Conservation (phyloP, 2,113 vertebrate genomes). For the Neodontobutis hainanensis region DNA sequence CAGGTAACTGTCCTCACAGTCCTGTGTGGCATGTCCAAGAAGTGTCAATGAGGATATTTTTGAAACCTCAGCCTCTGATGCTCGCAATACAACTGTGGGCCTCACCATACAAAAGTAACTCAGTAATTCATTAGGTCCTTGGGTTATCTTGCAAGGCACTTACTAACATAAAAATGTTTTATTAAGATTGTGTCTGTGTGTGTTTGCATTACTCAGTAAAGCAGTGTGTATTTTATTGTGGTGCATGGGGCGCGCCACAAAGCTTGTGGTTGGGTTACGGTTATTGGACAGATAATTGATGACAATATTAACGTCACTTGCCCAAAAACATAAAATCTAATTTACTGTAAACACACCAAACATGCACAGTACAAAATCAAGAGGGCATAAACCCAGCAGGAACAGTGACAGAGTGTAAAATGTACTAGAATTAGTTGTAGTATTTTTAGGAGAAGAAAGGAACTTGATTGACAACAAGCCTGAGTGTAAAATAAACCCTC, state of each 20-base stretch:
- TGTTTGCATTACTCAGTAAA: neutral
- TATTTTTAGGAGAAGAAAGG: constrained; percentile 2
- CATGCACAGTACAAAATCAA: constrained; percentile 20
- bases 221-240: neutral
- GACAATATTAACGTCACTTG: constrained; percentile 21
- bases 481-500: constrained; percentile 26
- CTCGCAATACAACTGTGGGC: too few relatives aligned
- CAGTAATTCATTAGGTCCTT: too few relatives aligned
- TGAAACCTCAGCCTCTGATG: too few relatives aligned
- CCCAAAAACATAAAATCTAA: constrained; percentile 6
- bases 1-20: constrained; percentile 20
- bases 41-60: constrained; percentile 16
- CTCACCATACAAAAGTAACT: too few relatives aligned
- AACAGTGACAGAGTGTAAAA: neutral
- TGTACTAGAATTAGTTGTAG: neutral
- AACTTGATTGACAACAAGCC: constrained; percentile 41
- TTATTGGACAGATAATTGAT: constrained; percentile 51
- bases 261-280: constrained; percentile 18
- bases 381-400: constrained; percentile 11
- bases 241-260: neutral
- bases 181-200: neutral
- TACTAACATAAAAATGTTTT: neutral
- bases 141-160: too few relatives aligned
- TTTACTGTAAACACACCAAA: constrained; percentile 42
- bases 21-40: constrained; percentile 18